Evolutionary conservation across 2,113 vertebrate species (phyloP).

Genomic region (Gopherus evgoodei): DNA sequence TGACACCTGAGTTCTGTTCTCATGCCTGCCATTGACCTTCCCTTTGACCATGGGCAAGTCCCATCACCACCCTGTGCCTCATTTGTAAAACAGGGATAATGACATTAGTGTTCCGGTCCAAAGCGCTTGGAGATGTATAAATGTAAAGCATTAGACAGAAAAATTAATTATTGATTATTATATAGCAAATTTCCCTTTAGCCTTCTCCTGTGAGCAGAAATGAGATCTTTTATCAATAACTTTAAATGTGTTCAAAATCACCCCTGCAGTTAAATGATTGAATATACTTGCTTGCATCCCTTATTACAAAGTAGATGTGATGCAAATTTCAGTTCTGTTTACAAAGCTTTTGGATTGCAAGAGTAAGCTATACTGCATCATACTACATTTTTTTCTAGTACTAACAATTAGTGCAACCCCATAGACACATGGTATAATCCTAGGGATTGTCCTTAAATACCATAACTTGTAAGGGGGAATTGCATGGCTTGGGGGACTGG

Average conservation of each 20-base stretch:
- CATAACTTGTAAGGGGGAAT: not conserved
- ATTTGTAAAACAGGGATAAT: not conserved
- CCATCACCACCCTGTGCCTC: not conserved
- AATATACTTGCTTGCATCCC: not conserved
- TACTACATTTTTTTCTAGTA: not conserved
- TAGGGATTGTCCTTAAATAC: not conserved
- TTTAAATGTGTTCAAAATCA: not conserved
- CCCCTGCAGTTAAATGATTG: not conserved
- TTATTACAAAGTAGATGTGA: not conserved
- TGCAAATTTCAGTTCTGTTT: not conserved
- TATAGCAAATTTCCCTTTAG: not conserved
- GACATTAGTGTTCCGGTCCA: not conserved
- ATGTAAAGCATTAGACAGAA: not conserved
- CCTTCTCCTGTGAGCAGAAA: not conserved
- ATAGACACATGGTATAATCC: not conserved
- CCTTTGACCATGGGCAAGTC: not conserved
- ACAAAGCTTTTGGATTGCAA: not conserved
- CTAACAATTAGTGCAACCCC: not conserved
- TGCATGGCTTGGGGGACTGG: not conserved
- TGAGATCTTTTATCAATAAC: not conserved
- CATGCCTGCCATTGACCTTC: not conserved
- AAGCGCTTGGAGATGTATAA: not conserved
- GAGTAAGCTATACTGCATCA: not conserved
- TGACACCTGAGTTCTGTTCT: not conserved
- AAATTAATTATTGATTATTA: not conserved